Percentiles rank a stretch among this genome's conserved stretches.
Evolutionary conservation across 1,140 invertebrate genomes (phyloP).

Genomic region (Octopus bimaculoides): DNA sequence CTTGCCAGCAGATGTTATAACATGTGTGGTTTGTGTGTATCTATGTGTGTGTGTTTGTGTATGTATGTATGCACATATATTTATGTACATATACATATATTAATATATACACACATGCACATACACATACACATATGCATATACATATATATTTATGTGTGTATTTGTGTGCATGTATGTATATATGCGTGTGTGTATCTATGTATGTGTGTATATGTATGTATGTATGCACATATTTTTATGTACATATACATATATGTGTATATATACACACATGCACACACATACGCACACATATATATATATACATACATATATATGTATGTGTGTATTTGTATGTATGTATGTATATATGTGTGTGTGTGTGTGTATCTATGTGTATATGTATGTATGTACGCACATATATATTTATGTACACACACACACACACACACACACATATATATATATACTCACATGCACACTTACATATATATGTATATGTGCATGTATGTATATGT

Average conservation of each 20-base stretch:
- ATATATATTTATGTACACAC: not conserved
- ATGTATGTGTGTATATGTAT: not conserved
- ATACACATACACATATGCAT: not conserved
- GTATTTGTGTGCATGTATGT: not conserved
- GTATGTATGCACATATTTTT: not conserved
- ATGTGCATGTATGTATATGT: too few species aligned
- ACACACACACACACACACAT: not conserved
- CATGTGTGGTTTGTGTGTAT: not conserved
- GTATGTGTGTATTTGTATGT: not conserved
- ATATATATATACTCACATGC: not conserved
- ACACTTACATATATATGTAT: too few species aligned
- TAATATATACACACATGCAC: not conserved
- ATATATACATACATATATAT: not conserved
- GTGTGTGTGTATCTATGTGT: not conserved
- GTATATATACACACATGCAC: not conserved
- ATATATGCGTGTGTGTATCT: not conserved
- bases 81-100: not conserved
- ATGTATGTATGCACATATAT: not conserved
- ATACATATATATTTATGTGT: not conserved
- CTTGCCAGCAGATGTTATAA: not conserved
- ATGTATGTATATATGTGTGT: not conserved
- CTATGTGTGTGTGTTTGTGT: not conserved
- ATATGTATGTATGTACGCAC: not conserved
- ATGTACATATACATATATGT: not conserved
- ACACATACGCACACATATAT: not conserved